Evolutionary conservation across 2,113 vertebrate genomes (phyloP).

Genomic region (Seriola rivoliana): DNA sequence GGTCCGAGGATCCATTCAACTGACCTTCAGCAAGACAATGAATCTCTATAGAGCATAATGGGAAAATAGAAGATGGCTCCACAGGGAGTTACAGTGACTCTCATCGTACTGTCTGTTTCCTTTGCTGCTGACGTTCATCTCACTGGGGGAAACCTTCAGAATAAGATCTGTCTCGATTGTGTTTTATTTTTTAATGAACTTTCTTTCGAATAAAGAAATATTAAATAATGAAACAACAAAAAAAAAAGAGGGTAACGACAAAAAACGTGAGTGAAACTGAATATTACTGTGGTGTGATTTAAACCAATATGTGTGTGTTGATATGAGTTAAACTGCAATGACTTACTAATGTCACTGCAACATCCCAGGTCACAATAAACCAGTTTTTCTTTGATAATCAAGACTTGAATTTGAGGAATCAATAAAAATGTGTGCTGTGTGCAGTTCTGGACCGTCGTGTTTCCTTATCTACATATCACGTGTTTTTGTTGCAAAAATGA

Average conservation of each 20-base stretch:
- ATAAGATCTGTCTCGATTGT: background rate
- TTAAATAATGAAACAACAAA: background rate
- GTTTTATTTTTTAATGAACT: background rate
- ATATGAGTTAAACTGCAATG: too few species aligned
- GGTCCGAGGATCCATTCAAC: constrained; percentile 28
- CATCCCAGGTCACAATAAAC: too few species aligned
- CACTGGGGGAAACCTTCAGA: constrained; percentile 2
- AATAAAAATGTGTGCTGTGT: background rate
- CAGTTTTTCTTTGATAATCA: background rate
- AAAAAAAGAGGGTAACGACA: background rate
- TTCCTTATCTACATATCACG: background rate
- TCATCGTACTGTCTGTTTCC: constrained; percentile 37
- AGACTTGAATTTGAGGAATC: background rate
- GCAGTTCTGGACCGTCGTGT: too few species aligned
- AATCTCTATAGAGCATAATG: constrained; percentile 27
- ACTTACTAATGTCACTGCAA: too few species aligned
- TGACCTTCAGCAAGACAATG: constrained; percentile 58
- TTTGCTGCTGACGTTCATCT: constrained; percentile 18
- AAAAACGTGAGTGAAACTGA: constrained; percentile 4
- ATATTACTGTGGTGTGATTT: background rate
- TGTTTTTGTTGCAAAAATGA: too few species aligned
- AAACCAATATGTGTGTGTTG: too few species aligned
- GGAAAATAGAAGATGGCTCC: constrained; percentile 10
- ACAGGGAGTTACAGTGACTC: constrained; percentile 19
- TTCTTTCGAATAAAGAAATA: background rate